Base-by-base conservation (phyloP, 2,888 invertebrate species). In the Pristionchus fissidentatus region DNA sequence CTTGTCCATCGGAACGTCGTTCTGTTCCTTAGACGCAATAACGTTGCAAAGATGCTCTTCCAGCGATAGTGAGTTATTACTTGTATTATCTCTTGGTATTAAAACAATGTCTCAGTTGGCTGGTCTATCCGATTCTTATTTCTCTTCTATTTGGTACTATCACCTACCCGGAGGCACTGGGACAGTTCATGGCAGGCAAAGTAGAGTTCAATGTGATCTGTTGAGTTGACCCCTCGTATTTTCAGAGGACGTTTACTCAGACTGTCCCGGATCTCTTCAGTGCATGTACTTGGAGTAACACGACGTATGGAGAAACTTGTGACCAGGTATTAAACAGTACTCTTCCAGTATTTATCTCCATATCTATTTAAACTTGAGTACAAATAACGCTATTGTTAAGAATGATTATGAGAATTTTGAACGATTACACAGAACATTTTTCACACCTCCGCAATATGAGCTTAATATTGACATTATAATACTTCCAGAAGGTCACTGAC, bases 151-250 rank as follows among this genome's bases (percentile, higher is more conserved):
- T 97, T 70, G 95, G 95, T 90, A 96, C 96, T 0, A 94, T 97
- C 0, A 95, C 97, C 38, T 99, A 97, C 93, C 98, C 98, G 0
- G 94, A 96, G 83, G 97, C 97, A 29, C 94, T 96, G 43, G 98
- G 98, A 1, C 95, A 97, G 92, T 98, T 96, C 86, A 93, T 93
- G 90, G 94, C 93, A 66, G 93, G 94, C 75, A 90, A 93, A 89
- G 94, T 94, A 87, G 87, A 92, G 60, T 43, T 62, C 46, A 29
- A 22, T 62, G 13, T 38, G 52, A 57, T 38, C 46, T 26, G 2
- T 60, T 29, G 41, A 38, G 5, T 10, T 43, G 15, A 46, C 38
- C 43, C 32, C 19, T 46, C 29, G 13, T 46, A 22, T 29, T 85
- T 89, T 84, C 73, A 90, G 90, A 87, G 87, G 60, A 85, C 87